Percentiles rank a stretch among this genome's conserved stretches.
phyloP scores from a whole-genome alignment of 2,888 invertebrate genomes.

The Leistus spinibarbis region DNA sequence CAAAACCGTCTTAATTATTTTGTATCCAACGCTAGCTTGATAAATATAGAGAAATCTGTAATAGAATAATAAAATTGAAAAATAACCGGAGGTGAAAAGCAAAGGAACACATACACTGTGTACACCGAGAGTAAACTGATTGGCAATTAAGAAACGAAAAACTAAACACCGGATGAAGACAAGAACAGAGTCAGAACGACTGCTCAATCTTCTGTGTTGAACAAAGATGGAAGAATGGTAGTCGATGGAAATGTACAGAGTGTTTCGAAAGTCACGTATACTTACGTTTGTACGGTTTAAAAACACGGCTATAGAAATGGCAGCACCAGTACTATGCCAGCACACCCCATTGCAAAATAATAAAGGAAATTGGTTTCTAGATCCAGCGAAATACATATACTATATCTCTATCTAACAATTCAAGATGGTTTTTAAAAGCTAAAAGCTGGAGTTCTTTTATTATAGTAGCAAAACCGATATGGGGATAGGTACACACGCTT shows the following conservation, averaged over 20 bases:
- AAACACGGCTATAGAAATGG: neutral
- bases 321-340: neutral
- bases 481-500: too few relatives aligned
- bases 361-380: neutral
- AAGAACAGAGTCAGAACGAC: neutral
- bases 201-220: neutral
- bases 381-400: neutral
- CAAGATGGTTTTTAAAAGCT: neutral
- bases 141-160: slow-evolving; percentile 10
- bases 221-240: neutral
- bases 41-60: neutral
- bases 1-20: too few relatives aligned
- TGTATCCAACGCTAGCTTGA: too few relatives aligned
- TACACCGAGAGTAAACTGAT: slow-evolving; percentile 7
- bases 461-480: neutral
- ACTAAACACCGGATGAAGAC: slow-evolving; percentile 5
- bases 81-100: neutral
- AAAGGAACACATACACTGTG: too few relatives aligned
- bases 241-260: neutral
- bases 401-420: neutral
- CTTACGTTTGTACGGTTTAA: neutral
- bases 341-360: neutral
- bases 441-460: neutral
- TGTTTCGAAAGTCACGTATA: neutral
- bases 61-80: neutral